Evolutionary conservation across 2,888 invertebrate species (phyloP).

Genomic region (Morpho deidamia): DNA sequence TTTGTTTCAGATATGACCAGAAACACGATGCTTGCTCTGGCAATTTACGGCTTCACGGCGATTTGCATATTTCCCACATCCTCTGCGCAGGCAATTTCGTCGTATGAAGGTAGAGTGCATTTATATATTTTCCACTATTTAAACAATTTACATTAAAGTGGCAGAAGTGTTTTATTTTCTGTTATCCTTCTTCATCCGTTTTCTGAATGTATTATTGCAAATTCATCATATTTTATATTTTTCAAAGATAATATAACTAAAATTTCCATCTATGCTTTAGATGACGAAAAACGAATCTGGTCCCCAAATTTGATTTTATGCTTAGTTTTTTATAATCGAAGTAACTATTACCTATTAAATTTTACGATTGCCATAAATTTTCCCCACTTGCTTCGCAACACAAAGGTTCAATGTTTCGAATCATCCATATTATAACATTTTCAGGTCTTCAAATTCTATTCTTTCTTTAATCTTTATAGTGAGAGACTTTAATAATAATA

Average conservation of each 20-base stretch:
- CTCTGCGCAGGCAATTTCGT: constrained; percentile 51
- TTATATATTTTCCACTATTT: not conserved
- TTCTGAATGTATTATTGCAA: too few relatives aligned
- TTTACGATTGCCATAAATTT: constrained; percentile 3
- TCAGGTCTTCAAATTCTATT: too few relatives aligned
- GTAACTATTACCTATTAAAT: not conserved
- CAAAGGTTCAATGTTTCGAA: not conserved
- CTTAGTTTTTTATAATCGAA: not conserved
- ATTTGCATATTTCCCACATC: constrained; percentile 48
- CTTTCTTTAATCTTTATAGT: too few relatives aligned
- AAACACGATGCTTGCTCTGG: constrained; percentile 49
- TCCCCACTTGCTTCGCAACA: not conserved
- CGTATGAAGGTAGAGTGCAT: constrained; percentile 54
- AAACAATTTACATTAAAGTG: too few relatives aligned
- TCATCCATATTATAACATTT: too few relatives aligned
- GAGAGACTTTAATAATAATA: too few relatives aligned
- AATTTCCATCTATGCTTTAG: not conserved
- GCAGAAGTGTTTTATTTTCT: too few relatives aligned
- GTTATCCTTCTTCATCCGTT: too few relatives aligned
- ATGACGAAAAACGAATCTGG: too few relatives aligned
- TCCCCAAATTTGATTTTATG: too few relatives aligned
- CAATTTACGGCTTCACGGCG: constrained; percentile 52
- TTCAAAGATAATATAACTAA: too few relatives aligned
- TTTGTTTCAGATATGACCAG: constrained; percentile 67
- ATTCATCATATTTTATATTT: too few relatives aligned